Evolutionary conservation across 2,797 vertebrate species (phyloP).

Genomic region (Galaxias olidus): DNA sequence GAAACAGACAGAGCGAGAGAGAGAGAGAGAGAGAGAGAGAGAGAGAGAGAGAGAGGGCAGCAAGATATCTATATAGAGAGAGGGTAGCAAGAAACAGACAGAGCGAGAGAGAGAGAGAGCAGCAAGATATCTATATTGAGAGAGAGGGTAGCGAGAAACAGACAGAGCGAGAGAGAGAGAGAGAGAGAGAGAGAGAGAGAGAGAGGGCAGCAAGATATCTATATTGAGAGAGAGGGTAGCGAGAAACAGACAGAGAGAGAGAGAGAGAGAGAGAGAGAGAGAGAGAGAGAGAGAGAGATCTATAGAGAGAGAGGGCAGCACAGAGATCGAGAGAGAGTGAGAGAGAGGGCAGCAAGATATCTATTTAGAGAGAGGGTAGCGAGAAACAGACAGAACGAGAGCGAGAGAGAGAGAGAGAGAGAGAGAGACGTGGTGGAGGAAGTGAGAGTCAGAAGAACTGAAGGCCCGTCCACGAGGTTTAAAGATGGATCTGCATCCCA

Average conservation of each 20-base stretch:
- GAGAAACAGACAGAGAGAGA: neutral
- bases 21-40: neutral
- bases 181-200: neutral
- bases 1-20: conserved; percentile 7
- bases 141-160: neutral
- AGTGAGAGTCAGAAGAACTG: neutral
- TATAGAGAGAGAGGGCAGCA: neutral
- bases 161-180: neutral
- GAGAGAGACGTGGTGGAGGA: neutral
- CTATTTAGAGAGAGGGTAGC: neutral
- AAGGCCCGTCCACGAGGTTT: neutral
- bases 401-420: neutral
- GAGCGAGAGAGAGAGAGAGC: neutral
- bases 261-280: neutral
- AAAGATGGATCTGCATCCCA: too few species aligned
- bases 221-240: neutral
- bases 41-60: neutral
- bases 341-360: neutral
- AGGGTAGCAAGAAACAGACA: neutral
- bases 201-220: neutral
- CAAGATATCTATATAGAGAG: neutral
- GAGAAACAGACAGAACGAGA: neutral
- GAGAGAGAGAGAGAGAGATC: neutral
- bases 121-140: neutral
- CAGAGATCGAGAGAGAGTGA: too few species aligned